Evolutionary conservation across 2,888 invertebrate genomes (phyloP), one percentile per base, ranked within the genome.

Genomic region (Apocheima hispidaria): DNA sequence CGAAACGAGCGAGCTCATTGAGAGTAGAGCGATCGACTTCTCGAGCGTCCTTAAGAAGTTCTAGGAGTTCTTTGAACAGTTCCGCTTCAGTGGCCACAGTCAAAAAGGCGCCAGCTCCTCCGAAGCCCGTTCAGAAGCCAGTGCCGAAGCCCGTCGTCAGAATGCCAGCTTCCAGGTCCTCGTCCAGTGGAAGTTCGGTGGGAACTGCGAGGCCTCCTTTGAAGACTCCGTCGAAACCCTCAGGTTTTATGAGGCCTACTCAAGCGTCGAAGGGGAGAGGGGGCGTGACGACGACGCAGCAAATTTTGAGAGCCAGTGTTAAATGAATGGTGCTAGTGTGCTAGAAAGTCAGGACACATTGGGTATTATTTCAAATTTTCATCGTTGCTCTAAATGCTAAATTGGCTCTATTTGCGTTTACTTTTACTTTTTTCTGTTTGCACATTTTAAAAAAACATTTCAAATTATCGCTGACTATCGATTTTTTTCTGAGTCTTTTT

Each of bases 201-300:
- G 92, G 94, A 0, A 92, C 88, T 1, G 82, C 87, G 69, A 91
- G 85, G 81, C 93, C 81, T 76, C 92, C 83, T 74, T 75, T 88
- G 71, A 93, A 82, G 83, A 75, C 79, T 51, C 69, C 82, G 21
- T 66, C 63, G 73, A 84, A 92, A 81, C 86, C 90, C 0, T 92
- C 94, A 60, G 94, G 96, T 63, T 97, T 97, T 80, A 97, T 98
- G 97, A 94, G 97, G 75, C 97, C 97, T 0, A 98, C 98, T 0
- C 95, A 97, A 23, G 96, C 97, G 9, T 97, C 97, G 68, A 94
- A 95, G 28, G 97, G 97, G 51, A 96, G 97, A 54, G 90, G 88
- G 1, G 84, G 83, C 16, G 70, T 84, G 2, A 82, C 83, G 2
- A 82, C 83, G 3, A 80, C 85, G 2, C 85, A 84, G 51, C 83